Conservation (phyloP, 2,888 invertebrate species). For the Doris montereyensis region DNA sequence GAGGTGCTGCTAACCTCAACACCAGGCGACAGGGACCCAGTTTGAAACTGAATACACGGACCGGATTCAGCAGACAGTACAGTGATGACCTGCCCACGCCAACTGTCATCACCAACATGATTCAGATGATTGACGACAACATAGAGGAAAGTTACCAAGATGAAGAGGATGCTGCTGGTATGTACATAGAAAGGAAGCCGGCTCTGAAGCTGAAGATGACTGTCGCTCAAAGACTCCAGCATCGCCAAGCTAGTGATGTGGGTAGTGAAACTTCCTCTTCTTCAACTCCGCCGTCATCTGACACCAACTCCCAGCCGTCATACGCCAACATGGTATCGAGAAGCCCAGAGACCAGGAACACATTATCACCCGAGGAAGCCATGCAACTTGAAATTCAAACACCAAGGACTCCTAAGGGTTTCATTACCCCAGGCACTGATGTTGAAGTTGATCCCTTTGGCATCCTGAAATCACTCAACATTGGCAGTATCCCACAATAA, state of each 20-base stretch:
- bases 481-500: slow-evolving; percentile 46
- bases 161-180: slow-evolving; percentile 38
- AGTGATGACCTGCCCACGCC: slow-evolving; percentile 66
- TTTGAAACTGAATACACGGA: slow-evolving; percentile 51
- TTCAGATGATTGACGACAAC: slow-evolving; percentile 64
- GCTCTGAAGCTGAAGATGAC: slow-evolving; percentile 30
- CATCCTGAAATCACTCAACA: slow-evolving; percentile 65
- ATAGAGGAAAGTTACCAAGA: slow-evolving; percentile 52
- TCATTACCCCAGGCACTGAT: slow-evolving; percentile 59
- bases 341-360: slow-evolving; percentile 32
- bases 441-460: slow-evolving; percentile 64
- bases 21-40: slow-evolving; percentile 32
- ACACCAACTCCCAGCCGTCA: slow-evolving; percentile 40
- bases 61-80: slow-evolving; percentile 65
- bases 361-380: slow-evolving; percentile 47
- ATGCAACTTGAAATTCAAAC: slow-evolving; percentile 58
- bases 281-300: slow-evolving; percentile 36
- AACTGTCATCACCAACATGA: slow-evolving; percentile 61
- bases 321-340: slow-evolving; percentile 53
- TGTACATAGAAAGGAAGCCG: slow-evolving; percentile 4
- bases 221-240: slow-evolving; percentile 33
- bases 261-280: slow-evolving; percentile 35
- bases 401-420: slow-evolving; percentile 63
- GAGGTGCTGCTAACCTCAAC: slow-evolving; percentile 35
- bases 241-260: slow-evolving; percentile 26